Base-by-base conservation (phyloP, 2,113 vertebrate genomes). In the Nyctereutes procyonoides region DNA sequence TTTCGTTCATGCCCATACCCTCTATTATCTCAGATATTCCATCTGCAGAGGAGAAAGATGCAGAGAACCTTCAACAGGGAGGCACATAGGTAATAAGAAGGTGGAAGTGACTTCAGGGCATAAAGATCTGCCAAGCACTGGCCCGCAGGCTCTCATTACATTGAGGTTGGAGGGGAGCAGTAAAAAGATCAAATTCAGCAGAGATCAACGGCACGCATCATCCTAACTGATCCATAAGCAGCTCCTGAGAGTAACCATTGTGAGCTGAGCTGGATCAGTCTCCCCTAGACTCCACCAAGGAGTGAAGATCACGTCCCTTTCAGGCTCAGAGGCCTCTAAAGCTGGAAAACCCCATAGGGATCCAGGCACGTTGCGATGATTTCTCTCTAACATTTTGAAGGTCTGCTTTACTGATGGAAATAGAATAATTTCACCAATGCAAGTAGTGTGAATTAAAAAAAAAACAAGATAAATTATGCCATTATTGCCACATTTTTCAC, bases 161-260 rank as follows among this genome's bases (percentile, higher is more conserved):
- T 0, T 13, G 60, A 76, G 94, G 51, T 65, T 51, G 86, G 95
- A 91, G 56, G 48, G 95, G 58, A 58, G 28, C 81, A 74, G 97
- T 86, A 95, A 95, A 97, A 98, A 98, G 95, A 96, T 92, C 94
- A 98, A 97, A 90, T 97, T 91, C 90, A 97, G 96, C 87, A 92
- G 97, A 97, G 97, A 97, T 88, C 92, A 97, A 98, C 13, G 32
- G 87, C 92, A 65, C 5, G 38, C 84, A 89, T 94, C 85, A 26
- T 90, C 53, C 90, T 89, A 97, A 93, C 88, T 97, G 96, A 96
- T 98, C 93, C 35, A 93, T 98, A 92, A 93, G 71, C 58, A 83
- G 38, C 96, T 95, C 95, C 87, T 97, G 96, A 96, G 96, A 69
- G 93, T 94, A 87, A 97, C 82, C 79, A 87, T 65, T 90, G 83